Evolutionary conservation across 2,797 vertebrate genomes (phyloP).

Genomic region (Amblyopsis hoosieri): DNA sequence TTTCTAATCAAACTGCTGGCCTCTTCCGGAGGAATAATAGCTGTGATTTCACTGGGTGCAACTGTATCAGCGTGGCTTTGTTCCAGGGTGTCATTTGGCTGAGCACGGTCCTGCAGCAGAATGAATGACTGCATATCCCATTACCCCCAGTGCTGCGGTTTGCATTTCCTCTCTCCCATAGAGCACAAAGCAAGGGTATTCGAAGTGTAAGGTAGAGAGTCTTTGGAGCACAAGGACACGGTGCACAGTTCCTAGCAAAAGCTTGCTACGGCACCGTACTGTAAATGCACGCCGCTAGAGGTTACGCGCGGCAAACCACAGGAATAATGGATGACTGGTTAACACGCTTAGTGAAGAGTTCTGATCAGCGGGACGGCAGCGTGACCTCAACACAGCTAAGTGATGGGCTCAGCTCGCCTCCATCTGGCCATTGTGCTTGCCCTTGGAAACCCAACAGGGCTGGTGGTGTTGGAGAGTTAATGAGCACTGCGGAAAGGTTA

Average conservation of each 20-base stretch:
- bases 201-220: constrained; percentile 11
- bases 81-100: constrained; percentile 72
- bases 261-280: constrained; percentile 1
- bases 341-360: constrained; percentile 56
- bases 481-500: constrained; percentile 82
- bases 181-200: constrained; percentile 62
- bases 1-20: constrained; percentile 64
- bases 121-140: constrained; percentile 76
- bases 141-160: constrained; percentile 69
- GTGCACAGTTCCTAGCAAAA: constrained; percentile 20
- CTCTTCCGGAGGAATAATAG: constrained; percentile 66
- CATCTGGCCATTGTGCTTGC: constrained; percentile 79
- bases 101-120: constrained; percentile 68
- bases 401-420: constrained; percentile 71
- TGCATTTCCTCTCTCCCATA: constrained; percentile 61
- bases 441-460: constrained; percentile 75
- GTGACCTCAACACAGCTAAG: constrained; percentile 68
- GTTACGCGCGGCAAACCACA: constrained; percentile 42
- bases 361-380: constrained; percentile 55
- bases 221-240: constrained; percentile 40
- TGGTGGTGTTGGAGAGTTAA: constrained; percentile 75
- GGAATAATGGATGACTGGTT: constrained; percentile 66
- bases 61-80: constrained; percentile 61
- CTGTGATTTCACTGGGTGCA: constrained; percentile 64
- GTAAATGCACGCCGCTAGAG: constrained; percentile 43